Base-by-base conservation (phyloP, 2,113 vertebrate genomes). In the Parus major region DNA sequence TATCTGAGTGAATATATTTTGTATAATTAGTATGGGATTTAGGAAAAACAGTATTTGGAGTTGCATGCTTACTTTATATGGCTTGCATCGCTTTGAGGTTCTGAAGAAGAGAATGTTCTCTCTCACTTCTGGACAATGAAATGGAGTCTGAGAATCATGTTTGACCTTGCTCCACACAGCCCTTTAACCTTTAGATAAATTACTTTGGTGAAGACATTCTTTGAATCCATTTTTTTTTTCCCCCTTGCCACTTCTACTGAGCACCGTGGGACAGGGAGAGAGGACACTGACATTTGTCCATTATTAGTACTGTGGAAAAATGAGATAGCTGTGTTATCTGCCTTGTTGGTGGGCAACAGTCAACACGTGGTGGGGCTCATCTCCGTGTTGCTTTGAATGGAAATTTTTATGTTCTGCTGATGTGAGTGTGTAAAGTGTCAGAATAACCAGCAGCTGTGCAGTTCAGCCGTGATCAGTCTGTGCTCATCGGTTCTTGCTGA, bases 391-490 rank as follows among this genome's bases (percentile, higher is more conserved):
- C 28, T 60, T 8, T 4, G 15, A 44, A n/a, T 15, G 19, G 68
- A 19, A 47, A 33, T 57, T 39, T 47, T 64, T 57, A 3, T 28
- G 4, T 87, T 82, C 66, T 64, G 79, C 14, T 56, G 49, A 3
- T 25, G 29, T 23, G 33, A 77, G 25, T 15, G 12, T 59, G 44
- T 12, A 5, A 15, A 57, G 6, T 56, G 53, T 41, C 28, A 39
- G 35, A 92, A 36, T n/a, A 19, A 41, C 24, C 70, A 46, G 27
- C 9, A 42, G 0, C 14, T 24, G 11, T 71, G 56, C 64, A 11
- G 10, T 24, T 75, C 11, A 21, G 31, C 44, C 0, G 0, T 15
- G 35, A 8, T 20, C 64, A n/a, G 27, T 49, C 59, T 57, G 0
- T 66, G 41, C 59, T 39, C 28, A 8, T 73, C 60, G 27, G n/a